Evolutionary conservation across 2,113 vertebrate genomes (phyloP).

Genomic region (Pterocles gutturalis): DNA sequence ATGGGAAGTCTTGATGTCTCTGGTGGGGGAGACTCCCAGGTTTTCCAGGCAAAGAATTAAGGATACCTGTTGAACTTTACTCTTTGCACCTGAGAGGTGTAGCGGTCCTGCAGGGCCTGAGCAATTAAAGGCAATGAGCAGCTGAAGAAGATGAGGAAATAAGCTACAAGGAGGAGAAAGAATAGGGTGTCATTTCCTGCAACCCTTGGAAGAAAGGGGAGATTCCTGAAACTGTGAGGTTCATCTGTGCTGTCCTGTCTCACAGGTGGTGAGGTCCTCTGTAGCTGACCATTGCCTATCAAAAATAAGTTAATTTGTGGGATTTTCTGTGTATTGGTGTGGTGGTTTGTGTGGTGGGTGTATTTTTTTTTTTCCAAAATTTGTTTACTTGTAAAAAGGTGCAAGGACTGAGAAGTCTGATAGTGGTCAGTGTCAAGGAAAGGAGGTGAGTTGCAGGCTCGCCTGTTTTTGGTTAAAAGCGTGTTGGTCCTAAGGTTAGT

Average conservation of each 20-base stretch:
- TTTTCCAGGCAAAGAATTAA: background rate
- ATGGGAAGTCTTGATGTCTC: background rate
- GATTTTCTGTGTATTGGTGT: background rate
- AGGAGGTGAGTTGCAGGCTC: background rate
- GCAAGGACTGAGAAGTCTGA: background rate
- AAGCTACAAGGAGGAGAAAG: background rate
- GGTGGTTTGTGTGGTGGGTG: background rate
- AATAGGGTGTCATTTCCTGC: accelerated
- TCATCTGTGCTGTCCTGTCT: background rate
- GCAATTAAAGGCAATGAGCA: background rate
- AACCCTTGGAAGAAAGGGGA: background rate
- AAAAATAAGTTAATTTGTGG: background rate
- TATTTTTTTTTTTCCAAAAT: background rate
- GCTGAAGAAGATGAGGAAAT: background rate
- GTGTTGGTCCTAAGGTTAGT: background rate
- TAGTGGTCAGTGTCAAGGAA: background rate
- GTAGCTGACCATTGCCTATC: background rate
- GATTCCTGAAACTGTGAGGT: background rate
- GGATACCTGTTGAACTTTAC: background rate
- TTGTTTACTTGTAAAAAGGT: background rate
- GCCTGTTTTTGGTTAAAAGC: accelerated
- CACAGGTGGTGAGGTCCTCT: background rate
- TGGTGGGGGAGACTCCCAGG: background rate
- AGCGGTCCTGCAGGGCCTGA: background rate
- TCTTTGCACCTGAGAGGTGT: background rate